phyloP scores from a whole-genome alignment of 2,888 invertebrate genomes.

The Heliconius cydno region DNA sequence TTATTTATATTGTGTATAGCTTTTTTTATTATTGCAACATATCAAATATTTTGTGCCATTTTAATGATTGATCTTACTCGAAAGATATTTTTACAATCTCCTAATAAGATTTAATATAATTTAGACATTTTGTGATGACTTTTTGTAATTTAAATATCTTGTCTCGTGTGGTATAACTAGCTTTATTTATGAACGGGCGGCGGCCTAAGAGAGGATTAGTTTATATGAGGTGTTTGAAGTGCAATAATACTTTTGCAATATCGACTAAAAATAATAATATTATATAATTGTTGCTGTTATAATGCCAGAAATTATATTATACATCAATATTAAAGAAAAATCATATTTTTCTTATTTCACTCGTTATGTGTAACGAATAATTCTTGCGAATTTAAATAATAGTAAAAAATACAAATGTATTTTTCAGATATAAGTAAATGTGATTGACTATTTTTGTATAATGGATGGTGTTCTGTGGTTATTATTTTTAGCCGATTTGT shows the following conservation, averaged over 20 bases:
- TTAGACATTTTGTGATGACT: slow-evolving; percentile 7
- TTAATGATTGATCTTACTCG: slow-evolving; percentile 20
- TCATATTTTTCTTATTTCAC: slow-evolving; percentile 4
- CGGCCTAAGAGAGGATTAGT: slow-evolving; percentile 28
- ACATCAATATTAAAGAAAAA: neutral
- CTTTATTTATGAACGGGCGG: slow-evolving; percentile 37
- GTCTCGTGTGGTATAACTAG: slow-evolving; percentile 53
- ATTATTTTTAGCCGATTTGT: slow-evolving; percentile 58
- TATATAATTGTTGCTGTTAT: slow-evolving; percentile 15
- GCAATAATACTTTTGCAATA: slow-evolving; percentile 63
- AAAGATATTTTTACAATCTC: slow-evolving; percentile 12
- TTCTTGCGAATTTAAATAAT: slow-evolving; percentile 14
- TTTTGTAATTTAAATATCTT: neutral
- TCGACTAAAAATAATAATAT: slow-evolving; percentile 29
- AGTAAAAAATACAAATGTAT: slow-evolving; percentile 11
- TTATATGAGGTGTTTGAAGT: slow-evolving; percentile 61
- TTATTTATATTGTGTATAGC: slow-evolving; percentile 9
- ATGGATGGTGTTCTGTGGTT: neutral
- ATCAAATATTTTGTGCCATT: slow-evolving; percentile 25
- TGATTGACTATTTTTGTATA: slow-evolving; percentile 21
- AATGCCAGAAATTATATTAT: slow-evolving; percentile 4
- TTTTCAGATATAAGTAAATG: slow-evolving; percentile 17
- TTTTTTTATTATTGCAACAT: slow-evolving; percentile 11
- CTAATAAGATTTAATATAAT: slow-evolving; percentile 18
- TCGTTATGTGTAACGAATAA: neutral